Base-by-base conservation (phyloP, 2,113 vertebrate species). In the Coturnix japonica region DNA sequence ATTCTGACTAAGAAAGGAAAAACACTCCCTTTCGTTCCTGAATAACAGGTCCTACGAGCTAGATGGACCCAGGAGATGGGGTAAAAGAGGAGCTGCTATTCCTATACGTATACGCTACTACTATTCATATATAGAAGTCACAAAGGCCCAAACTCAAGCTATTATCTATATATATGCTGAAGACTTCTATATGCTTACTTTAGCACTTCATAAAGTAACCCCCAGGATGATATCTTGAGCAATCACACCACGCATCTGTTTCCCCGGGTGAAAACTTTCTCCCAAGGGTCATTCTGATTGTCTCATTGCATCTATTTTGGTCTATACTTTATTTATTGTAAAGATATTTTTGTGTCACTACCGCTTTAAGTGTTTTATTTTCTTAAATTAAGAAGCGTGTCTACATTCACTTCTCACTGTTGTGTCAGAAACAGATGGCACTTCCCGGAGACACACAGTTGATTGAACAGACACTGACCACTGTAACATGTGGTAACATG, bases 391-490 rank as follows among this genome's bases (percentile, higher is more conserved):
- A 95, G 88, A 91, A 95, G 90, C 87, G 80, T 92, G 91, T 75
- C 90, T 90, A 69, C 77, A 73, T 81, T 90, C 3, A 23, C 60
- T 85, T 91, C 93, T 91, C 85, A 51, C 93, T 94, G 71, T 85
- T 89, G 84, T 61, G 85, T 17, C 95, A 71, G 83, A 95, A 96
- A 93, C 94, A 96, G 94, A 95, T 96, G 95, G 95, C 54, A 82
- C 95, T 95, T 95, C 83, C 91, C 87, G 90, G 73, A 96, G 94
- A 95, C 83, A 88, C 73, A 90, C 90, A 95, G 91, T 76, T 86
- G 93, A 92, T 73, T 80, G 96, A 95, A 81, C 91, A 95, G 90
- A 91, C 90, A 95, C 37, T 23, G 46, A 86, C 83, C 81, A 85
- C 81, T 96, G 84, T 64, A 95, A 89, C 95, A 95, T 70, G 93